Percentiles rank a stretch among this genome's conserved stretches.
Evolutionary conservation across 2,113 vertebrate genomes (phyloP).

Genomic region (Bungarus multicinctus): DNA sequence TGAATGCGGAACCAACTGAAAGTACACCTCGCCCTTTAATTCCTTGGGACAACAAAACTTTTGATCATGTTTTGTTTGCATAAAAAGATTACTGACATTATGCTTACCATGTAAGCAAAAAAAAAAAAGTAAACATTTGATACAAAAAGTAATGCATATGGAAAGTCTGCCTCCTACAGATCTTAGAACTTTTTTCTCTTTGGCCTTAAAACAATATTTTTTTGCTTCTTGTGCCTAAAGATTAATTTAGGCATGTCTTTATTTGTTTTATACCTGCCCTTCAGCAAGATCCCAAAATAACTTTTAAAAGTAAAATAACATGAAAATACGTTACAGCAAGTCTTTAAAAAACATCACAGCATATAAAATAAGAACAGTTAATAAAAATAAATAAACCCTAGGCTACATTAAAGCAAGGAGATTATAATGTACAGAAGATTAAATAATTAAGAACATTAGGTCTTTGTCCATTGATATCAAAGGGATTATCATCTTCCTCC

Average conservation of each 20-base stretch:
- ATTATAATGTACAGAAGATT: background rate
- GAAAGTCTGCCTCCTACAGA: background rate
- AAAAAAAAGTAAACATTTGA: background rate
- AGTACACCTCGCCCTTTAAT: background rate
- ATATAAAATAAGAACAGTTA: background rate
- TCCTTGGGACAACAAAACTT: background rate
- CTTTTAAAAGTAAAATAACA: background rate
- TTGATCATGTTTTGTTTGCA: background rate
- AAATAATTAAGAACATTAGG: background rate
- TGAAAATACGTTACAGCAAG: background rate
- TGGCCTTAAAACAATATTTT: background rate
- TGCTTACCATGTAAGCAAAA: background rate
- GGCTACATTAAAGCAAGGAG: background rate
- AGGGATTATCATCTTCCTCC: background rate
- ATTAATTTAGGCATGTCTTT: background rate
- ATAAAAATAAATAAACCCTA: background rate
- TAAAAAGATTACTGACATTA: background rate
- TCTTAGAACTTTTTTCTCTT: background rate
- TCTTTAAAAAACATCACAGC: background rate
- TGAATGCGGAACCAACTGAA: background rate
- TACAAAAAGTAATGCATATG: background rate
- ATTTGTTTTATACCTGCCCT: background rate
- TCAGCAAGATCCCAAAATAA: background rate
- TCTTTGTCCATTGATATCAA: background rate
- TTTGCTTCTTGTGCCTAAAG: background rate